Evolutionary conservation across 2,113 vertebrate genomes (phyloP).

Genomic region (Gopherus flavomarginatus): DNA sequence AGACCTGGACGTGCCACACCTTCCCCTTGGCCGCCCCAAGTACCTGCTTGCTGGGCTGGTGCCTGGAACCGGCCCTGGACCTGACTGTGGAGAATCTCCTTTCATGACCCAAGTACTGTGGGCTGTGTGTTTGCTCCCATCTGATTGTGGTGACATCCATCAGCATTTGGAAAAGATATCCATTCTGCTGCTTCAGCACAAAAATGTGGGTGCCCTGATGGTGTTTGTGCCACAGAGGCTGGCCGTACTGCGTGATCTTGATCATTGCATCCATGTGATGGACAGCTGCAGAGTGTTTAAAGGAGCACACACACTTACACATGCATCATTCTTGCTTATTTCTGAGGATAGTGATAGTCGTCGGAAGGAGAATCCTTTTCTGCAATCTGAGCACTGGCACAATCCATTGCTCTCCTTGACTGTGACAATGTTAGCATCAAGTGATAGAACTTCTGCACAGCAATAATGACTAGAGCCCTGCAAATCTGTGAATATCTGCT

Average conservation of each 20-base stretch:
- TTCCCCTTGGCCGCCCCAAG: too few species aligned
- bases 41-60: too few species aligned
- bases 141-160: not conserved
- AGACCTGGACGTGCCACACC: too few species aligned
- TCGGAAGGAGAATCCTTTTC: too few species aligned
- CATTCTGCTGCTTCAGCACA: not conserved
- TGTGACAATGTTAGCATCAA: not conserved
- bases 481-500: too few species aligned
- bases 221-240: not conserved
- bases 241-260: not conserved
- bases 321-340: too few species aligned
- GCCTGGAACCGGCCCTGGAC: too few species aligned
- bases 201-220: not conserved
- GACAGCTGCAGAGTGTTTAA: too few species aligned
- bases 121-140: not conserved
- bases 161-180: not conserved
- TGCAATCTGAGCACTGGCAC: not conserved
- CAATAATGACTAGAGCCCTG: not conserved
- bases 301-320: too few species aligned
- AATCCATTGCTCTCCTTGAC: not conserved
- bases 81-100: too few species aligned
- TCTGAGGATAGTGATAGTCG: too few species aligned
- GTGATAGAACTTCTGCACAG: not conserved
- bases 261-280: not conserved
- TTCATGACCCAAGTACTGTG: too few species aligned